These are phyloP conservation scores for Thamnophis elegans DNA, from an alignment of 2,797 vertebrate species.

Conservation along the genomic window DNA sequence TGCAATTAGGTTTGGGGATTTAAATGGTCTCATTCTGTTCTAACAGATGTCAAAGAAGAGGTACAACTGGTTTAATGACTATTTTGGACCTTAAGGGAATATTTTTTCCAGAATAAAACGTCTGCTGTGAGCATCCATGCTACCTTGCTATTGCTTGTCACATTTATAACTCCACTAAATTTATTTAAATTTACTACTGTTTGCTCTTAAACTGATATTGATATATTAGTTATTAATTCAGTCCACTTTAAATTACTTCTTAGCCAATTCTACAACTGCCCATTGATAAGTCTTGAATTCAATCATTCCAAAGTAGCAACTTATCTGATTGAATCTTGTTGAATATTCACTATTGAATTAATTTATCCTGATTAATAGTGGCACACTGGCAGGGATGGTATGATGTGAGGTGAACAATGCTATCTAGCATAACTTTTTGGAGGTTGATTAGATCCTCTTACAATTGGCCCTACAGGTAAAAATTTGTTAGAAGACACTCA, in stretches of 20 bases:
- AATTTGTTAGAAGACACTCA: neutral
- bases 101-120: conserved; percentile 59
- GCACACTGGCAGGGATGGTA: too few relatives aligned
- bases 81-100: conserved; percentile 61
- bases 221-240: conserved; percentile 33
- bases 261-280: neutral
- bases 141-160: conserved; percentile 41
- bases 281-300: neutral
- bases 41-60: conserved; percentile 77
- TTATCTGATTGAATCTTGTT: neutral
- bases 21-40: conserved; percentile 69
- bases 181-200: conserved; percentile 55
- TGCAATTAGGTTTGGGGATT: conserved; percentile 66
- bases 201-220: conserved; percentile 43
- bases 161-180: conserved; percentile 53
- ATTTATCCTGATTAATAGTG: neutral
- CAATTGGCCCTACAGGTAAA: neutral
- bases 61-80: conserved; percentile 75
- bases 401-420: neutral
- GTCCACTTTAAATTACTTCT: conserved; percentile 1
- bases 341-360: neutral
- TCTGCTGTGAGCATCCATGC: conserved; percentile 40
- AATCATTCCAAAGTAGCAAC: neutral
- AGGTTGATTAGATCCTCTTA: neutral
- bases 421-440: neutral